Base-by-base conservation (phyloP, 2,113 vertebrate species). In the Noturus placidus region DNA sequence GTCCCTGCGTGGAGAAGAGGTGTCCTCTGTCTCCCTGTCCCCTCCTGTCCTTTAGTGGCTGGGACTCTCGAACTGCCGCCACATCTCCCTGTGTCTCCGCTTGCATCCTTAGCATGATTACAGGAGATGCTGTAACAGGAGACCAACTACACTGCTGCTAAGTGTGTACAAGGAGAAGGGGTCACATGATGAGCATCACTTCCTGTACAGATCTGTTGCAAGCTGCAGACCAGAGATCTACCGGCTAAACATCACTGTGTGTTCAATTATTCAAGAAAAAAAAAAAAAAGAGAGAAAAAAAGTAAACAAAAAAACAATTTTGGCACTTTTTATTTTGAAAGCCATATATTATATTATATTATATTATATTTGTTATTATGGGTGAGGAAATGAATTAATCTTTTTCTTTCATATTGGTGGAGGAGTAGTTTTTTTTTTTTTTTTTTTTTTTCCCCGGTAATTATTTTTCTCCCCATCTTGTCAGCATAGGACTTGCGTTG, bases 311-410 rank as follows among this genome's bases (percentile, higher is more conserved):
- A 57, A 82, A 50, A 85, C 67, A 81, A 93, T 93, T 94, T 95
- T 94, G 94, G 94, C 95, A 95, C 94, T 95, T 95, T 95, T 96
- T 95, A 94, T 95, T 95, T 96, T 95, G 89, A 94, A 96, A 96
- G 95, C 95, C 95, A 95, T 96, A 95, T 95, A 67, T 65, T 83
- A 79, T 69, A 69, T 54, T 54, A 95, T 96, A 96, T 93, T 95
- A 38, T 96, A 96, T 93, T 95, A 69, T 85, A 94, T 95, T 95
- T 96, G 93, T 95, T 95, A 95, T 95, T 92, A 93, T 56, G 33
- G 61, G 46, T 78, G 22, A 38, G 91, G 93, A 92, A 88, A 84
- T 78, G n/a, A 72, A 35, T 33, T 54, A 80, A 61, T 59, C 74
- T 84, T 59, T 91, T 80, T 87, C 17, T 81, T 87, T 85, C 3